A percentile compares a stretch with the other conserved stretches of the same genome.
Conservation (phyloP, 2,797 vertebrate species). For the Coccyzus lansbergi region DNA sequence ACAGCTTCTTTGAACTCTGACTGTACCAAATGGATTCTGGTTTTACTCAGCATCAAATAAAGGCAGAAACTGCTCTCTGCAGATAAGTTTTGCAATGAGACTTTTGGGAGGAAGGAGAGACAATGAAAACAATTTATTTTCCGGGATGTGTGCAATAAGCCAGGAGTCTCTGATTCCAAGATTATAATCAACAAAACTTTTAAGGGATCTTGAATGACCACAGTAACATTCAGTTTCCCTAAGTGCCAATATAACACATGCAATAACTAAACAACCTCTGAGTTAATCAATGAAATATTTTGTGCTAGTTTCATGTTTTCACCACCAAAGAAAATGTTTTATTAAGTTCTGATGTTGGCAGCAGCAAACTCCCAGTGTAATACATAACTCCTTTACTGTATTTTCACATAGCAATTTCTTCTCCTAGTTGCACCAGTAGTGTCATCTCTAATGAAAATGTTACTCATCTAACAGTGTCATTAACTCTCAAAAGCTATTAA, state of each 20-base stretch:
- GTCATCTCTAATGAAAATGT: neutral
- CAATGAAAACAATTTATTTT: conserved; percentile 32
- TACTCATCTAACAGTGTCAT: neutral
- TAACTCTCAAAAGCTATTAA: neutral
- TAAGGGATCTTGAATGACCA: neutral
- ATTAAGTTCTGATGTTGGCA: neutral
- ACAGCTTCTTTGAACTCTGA: neutral
- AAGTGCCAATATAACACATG: neutral
- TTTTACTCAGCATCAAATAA: neutral
- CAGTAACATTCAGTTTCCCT: neutral
- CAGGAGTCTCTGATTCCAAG: neutral
- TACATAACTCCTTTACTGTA: neutral
- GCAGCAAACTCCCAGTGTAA: neutral
- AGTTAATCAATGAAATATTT: neutral
- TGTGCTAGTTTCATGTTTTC: neutral
- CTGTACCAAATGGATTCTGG: neutral
- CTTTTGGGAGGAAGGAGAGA: neutral
- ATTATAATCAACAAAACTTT: neutral
- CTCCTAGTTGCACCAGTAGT: neutral
- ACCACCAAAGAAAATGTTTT: neutral
- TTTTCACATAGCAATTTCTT: neutral
- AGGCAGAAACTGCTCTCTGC: neutral
- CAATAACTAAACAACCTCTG: neutral
- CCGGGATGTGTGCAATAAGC: neutral
- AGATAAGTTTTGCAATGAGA: neutral